phyloP scores from a whole-genome alignment of 2,797 vertebrate species.

The Sternotherus odoratus region DNA sequence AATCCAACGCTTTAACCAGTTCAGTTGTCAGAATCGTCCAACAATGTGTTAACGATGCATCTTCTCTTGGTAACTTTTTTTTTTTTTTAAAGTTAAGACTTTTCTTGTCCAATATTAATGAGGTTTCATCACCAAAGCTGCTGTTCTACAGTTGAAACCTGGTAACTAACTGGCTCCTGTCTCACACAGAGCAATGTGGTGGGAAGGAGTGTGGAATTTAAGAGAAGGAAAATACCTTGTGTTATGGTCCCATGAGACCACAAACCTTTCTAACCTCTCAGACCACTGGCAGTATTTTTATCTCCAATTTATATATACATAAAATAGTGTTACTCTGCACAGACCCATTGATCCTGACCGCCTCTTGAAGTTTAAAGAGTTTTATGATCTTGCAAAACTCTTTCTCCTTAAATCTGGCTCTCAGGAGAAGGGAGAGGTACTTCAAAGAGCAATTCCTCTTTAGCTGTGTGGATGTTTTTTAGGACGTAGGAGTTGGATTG shows the following conservation, averaged over 20 bases:
- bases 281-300: not conserved
- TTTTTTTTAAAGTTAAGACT: not conserved
- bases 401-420: constrained; percentile 69
- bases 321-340: not conserved
- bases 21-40: rapidly evolving
- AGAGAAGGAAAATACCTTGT: not conserved
- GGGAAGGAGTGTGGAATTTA: not conserved
- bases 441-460: constrained; percentile 73
- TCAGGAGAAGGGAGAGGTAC: constrained; percentile 74
- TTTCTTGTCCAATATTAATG: not conserved
- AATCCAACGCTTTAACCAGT: not conserved
- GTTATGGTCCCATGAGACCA: not conserved
- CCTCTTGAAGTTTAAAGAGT: constrained; percentile 65
- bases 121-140: not conserved
- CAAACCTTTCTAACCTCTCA: not conserved
- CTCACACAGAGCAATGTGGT: rapidly evolving
- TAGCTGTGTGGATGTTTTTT: constrained; percentile 31
- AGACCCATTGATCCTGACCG: constrained; percentile 39
- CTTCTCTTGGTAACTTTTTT: not conserved
- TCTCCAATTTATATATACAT: not conserved
- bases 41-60: rapidly evolving
- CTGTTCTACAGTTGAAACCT: rapidly evolving
- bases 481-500: constrained; percentile 74
- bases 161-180: rapidly evolving
- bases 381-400: constrained; percentile 70